A percentile compares a stretch with the other conserved stretches of the same genome.
Conservation (phyloP, 2,888 invertebrate genomes). For the Drosophila falleni region DNA sequence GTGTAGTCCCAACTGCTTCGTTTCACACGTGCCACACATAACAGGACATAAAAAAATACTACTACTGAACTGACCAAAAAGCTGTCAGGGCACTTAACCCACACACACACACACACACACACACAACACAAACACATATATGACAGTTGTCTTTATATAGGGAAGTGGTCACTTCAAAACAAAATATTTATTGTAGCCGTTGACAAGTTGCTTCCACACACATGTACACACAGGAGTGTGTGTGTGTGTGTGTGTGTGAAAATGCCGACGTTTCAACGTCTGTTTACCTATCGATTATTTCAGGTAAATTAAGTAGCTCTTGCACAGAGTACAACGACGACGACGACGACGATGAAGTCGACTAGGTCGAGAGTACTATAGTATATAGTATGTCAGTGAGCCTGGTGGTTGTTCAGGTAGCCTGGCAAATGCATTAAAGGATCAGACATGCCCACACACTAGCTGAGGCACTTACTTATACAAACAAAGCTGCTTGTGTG, state of each 20-base stretch:
- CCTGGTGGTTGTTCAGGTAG: conserved; percentile 63
- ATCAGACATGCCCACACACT: conserved; percentile 73
- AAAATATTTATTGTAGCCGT: conserved; percentile 78
- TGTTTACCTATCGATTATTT: conserved; percentile 83
- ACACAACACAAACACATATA: conserved; percentile 19
- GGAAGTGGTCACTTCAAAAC: conserved; percentile 69
- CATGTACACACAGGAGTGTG: not conserved
- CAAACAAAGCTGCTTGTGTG: conserved; percentile 60
- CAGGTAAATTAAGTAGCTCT: conserved; percentile 83
- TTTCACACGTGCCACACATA: conserved; percentile 64
- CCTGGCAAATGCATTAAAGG: conserved; percentile 82
- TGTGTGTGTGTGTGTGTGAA: conserved; percentile 59
- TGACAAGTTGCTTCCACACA: conserved; percentile 56
- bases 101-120: conserved; percentile 25
- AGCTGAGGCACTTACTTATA: conserved; percentile 72
- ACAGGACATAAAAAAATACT: conserved; percentile 25
- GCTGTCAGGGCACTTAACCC: conserved; percentile 65
- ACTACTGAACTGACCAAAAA: conserved; percentile 40
- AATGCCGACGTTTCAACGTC: conserved; percentile 79
- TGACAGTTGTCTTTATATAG: conserved; percentile 34
- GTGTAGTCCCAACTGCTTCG: conserved; percentile 58
- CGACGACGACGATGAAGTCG: conserved; percentile 26
- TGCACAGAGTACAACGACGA: conserved; percentile 35
- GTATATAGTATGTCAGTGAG: conserved; percentile 41
- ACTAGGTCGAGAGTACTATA: conserved; percentile 25